Evolutionary conservation across 1,140 invertebrate genomes (phyloP).

Genomic region (Zaprionus ghesquierei): DNA sequence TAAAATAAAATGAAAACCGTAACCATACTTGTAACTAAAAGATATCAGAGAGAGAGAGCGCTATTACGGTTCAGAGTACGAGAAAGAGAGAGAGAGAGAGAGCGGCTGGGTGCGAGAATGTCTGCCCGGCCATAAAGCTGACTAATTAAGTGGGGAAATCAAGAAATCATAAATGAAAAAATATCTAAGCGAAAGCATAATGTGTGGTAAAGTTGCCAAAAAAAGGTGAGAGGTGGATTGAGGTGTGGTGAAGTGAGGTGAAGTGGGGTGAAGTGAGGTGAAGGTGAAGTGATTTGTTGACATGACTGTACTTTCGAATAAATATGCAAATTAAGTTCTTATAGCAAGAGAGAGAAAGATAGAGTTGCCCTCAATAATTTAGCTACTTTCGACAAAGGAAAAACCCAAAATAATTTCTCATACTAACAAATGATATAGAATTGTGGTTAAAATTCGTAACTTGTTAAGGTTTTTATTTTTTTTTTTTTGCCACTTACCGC

Average conservation of each 20-base stretch:
- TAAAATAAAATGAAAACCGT: constrained; percentile 65
- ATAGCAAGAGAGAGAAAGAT: constrained; percentile 43
- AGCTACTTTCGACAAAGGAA: constrained; percentile 26
- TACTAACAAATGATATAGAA: constrained; percentile 9
- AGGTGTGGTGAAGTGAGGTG: constrained; percentile 1
- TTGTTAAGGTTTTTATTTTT: constrained; percentile 25
- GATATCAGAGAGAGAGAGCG: constrained; percentile 55
- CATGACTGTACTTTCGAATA: constrained; percentile 47
- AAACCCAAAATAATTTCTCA: constrained; percentile 16
- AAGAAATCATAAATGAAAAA: constrained; percentile 37
- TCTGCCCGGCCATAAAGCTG: constrained; percentile 60
- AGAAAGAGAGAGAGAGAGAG: constrained; percentile 41
- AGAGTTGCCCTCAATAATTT: constrained; percentile 45
- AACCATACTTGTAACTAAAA: constrained; percentile 62
- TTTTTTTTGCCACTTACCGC: constrained; percentile 70
- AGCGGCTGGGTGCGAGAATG: constrained; percentile 33
- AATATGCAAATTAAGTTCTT: constrained; percentile 53
- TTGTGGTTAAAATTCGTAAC: constrained; percentile 29
- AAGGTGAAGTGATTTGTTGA: constrained; percentile 38
- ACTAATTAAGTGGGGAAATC: constrained; percentile 35
- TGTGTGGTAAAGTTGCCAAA: constrained; percentile 40
- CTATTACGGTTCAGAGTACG: constrained; percentile 40
- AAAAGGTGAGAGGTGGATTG: constrained; percentile 16
- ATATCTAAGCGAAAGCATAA: constrained; percentile 65
- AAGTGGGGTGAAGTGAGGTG: constrained; percentile 16